Percentiles rank a stretch among this genome's conserved stretches.
Evolutionary conservation across 2,797 vertebrate genomes (phyloP).

Genomic region (Toxotes lorentzi): DNA sequence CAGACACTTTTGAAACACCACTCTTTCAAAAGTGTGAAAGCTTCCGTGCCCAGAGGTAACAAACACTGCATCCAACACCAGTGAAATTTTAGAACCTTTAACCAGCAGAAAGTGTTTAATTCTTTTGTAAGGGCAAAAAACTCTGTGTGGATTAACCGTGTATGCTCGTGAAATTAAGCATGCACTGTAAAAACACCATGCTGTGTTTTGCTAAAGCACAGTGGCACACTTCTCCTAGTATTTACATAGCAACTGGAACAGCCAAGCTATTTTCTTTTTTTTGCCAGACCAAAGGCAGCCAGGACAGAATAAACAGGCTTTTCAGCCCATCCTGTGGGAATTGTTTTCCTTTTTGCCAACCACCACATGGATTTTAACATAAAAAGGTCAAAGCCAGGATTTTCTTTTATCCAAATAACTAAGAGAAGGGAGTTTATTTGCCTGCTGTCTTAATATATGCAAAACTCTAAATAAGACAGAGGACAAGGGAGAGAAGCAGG

Average conservation of each 20-base stretch:
- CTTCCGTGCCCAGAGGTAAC: slow-evolving; percentile 39
- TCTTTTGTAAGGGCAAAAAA: slow-evolving; percentile 23
- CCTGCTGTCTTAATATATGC: slow-evolving; percentile 65
- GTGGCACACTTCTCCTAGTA: slow-evolving; percentile 75
- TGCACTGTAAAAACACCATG: slow-evolving; percentile 65
- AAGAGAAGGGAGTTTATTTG: slow-evolving; percentile 59
- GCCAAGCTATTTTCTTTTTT: slow-evolving; percentile 72
- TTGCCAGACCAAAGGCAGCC: slow-evolving; percentile 72
- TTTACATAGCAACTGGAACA: slow-evolving; percentile 75
- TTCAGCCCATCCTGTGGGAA: slow-evolving; percentile 69
- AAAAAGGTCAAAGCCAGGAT: slow-evolving; percentile 63
- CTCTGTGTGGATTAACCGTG: slow-evolving; percentile 50
- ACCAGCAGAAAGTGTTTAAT: slow-evolving; percentile 42
- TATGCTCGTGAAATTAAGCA: slow-evolving; percentile 57
- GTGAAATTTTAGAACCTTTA: slow-evolving; percentile 38
- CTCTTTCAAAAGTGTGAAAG: slow-evolving; percentile 53
- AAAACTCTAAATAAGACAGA: slow-evolving; percentile 52
- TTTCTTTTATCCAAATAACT: slow-evolving; percentile 67
- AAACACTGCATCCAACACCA: slow-evolving; percentile 32
- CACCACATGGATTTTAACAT: slow-evolving; percentile 70
- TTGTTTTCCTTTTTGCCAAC: slow-evolving; percentile 72
- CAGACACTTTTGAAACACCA: slow-evolving; percentile 44
- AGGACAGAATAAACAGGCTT: slow-evolving; percentile 70
- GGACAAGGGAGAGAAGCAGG: slow-evolving; percentile 11
- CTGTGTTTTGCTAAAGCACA: slow-evolving; percentile 67